Evolutionary conservation across 2,113 vertebrate species (phyloP), one percentile per base, ranked within the genome.

Genomic region (Pheucticus melanocephalus): DNA sequence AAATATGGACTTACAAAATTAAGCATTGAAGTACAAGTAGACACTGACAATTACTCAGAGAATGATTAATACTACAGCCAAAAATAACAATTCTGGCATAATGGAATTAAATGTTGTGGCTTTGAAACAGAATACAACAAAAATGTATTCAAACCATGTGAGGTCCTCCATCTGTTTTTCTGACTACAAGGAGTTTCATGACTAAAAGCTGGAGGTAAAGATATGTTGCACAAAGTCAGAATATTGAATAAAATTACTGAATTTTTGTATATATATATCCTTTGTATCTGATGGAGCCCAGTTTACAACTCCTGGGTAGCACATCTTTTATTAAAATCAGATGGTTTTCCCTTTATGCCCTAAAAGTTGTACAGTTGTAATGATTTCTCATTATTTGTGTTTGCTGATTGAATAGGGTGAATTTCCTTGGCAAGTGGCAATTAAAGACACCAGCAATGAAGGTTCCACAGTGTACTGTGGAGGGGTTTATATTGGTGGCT

Each of bases 381-480:
- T 45, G 37, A 54, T 25, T 77, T 88, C 33, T 68, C 11, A 10
- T 79, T 64, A 47, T 59, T 39, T 56, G 39, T 92, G n/a, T 93
- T 83, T 95, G 75, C 92, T 95, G 64, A 79, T 84, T 30, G 22
- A 94, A 53, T 76, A 99, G 99, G 98, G 98, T 73, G 98, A 99
- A 94, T 99, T 99, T 94, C 99, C 99, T 57, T 99, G 99, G 99
- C 99, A 99, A 97, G 87, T 99, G 37, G 99, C 98, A 31, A 97
- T 99, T 72, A 98, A 90, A 91, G 98, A 99, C 2, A 83, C 37
- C 4, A 17, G 15, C 2, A 86, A 14, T 1, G 95, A 96, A 94
- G 70, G 60, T 44, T 0, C 92, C 75, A 90, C 35, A 50, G 78
- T 99, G 33, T 97, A 97, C 96, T 99, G 99, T 80, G 99, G 99